phyloP scores from a whole-genome alignment of 1,140 invertebrate genomes.

The Caenorhabditis remanei region DNA sequence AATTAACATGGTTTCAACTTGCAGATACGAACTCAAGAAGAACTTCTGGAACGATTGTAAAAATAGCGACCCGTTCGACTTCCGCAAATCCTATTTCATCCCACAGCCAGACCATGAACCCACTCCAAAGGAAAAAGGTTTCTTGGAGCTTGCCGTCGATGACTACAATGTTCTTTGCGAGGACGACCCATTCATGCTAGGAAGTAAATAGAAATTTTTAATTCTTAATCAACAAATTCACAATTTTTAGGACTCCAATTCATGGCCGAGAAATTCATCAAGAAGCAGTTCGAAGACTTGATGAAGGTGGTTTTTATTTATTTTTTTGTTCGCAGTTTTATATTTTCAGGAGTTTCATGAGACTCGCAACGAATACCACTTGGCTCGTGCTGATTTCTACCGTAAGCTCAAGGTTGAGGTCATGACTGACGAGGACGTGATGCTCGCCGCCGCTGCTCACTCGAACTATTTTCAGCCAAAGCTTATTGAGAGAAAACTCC shows the following conservation, averaged over 20 bases:
- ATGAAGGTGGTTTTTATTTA: background rate
- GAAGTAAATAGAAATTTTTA: no score
- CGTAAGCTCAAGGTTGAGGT: background rate
- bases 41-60: no score
- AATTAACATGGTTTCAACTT: no score
- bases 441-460: background rate
- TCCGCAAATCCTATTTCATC: no score
- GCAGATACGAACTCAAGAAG: no score
- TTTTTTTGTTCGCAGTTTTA: background rate
- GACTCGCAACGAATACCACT: background rate
- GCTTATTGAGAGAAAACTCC: background rate
- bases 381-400: constrained; percentile 17
- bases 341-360: background rate
- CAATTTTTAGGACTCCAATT: background rate
- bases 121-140: no score
- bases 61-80: no score
- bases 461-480: background rate
- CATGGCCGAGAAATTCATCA: background rate
- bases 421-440: background rate
- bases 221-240: no score
- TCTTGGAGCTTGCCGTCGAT: no score
- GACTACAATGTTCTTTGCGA: no score
- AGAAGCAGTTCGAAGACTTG: background rate
- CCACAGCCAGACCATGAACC: no score
- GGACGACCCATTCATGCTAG: no score